These are phyloP conservation scores for Colius striatus DNA, from an alignment of 2,113 vertebrate species.

Conservation along the genomic window DNA sequence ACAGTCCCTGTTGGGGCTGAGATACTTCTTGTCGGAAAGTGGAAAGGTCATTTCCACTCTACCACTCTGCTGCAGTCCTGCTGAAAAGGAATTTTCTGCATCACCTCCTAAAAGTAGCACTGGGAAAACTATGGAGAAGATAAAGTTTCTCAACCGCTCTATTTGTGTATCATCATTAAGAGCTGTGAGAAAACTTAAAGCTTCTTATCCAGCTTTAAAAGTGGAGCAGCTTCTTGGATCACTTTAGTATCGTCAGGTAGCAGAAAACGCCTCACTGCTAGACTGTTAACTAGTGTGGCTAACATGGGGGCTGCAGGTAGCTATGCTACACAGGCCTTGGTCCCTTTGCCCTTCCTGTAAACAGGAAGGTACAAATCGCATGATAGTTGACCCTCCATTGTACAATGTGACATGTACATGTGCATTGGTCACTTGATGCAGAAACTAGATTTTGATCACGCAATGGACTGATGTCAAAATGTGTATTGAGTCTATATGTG, in stretches of 20 bases:
- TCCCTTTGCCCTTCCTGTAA: neutral
- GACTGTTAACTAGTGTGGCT: no score
- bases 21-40: neutral
- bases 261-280: neutral
- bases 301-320: neutral
- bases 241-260: neutral
- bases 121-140: neutral
- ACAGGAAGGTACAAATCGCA: neutral
- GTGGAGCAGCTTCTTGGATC: neutral
- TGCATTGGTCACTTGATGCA: neutral
- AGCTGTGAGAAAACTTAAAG: neutral
- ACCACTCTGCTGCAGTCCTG: neutral
- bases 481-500: fast-evolving
- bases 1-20: neutral
- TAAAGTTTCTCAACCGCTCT: neutral
- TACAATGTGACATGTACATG: fast-evolving
- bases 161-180: neutral
- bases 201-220: neutral
- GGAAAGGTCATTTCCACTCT: neutral
- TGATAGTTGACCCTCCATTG: fast-evolving
- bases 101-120: neutral
- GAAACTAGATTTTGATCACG: neutral
- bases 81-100: neutral
- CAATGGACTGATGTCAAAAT: neutral
- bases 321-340: neutral